A percentile compares a stretch with the other conserved stretches of the same genome.
phyloP scores from a whole-genome alignment of 1,140 invertebrate species.

The Ptiloglossa arizonensis region DNA sequence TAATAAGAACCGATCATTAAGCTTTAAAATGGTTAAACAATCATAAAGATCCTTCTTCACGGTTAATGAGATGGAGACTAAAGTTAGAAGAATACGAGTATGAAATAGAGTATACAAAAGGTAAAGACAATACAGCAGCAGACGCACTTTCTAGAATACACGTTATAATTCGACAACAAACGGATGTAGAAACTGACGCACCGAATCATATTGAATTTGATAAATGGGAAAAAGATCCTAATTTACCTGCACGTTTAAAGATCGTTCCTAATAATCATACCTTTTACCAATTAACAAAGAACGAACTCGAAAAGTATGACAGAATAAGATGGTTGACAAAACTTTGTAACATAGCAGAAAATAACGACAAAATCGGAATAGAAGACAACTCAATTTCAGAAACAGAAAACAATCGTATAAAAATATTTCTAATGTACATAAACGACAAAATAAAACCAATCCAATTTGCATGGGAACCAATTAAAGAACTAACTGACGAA shows the following conservation, averaged over 20 bases:
- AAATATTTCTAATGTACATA: not conserved
- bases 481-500: not conserved
- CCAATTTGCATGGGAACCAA: not conserved
- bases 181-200: too few species aligned
- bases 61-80: constrained; percentile 19
- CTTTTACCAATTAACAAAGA: not conserved
- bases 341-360: too few species aligned
- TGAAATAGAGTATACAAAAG: constrained; percentile 11
- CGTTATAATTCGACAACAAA: not conserved
- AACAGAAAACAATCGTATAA: not conserved
- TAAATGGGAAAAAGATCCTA: too few species aligned
- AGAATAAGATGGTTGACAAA: not conserved
- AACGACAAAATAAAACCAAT: not conserved
- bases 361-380: not conserved
- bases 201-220: not conserved
- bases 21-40: constrained; percentile 1
- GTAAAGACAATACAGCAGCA: not conserved
- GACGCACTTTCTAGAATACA: not conserved
- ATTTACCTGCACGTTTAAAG: not conserved
- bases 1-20: not conserved
- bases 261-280: not conserved
- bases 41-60: constrained; percentile 7
- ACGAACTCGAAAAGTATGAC: not conserved
- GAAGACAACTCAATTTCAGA: not conserved
- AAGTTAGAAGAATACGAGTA: constrained; percentile 23